Evolutionary conservation across 1,140 invertebrate species (phyloP).

Genomic region (Andrena cerasifolii): DNA sequence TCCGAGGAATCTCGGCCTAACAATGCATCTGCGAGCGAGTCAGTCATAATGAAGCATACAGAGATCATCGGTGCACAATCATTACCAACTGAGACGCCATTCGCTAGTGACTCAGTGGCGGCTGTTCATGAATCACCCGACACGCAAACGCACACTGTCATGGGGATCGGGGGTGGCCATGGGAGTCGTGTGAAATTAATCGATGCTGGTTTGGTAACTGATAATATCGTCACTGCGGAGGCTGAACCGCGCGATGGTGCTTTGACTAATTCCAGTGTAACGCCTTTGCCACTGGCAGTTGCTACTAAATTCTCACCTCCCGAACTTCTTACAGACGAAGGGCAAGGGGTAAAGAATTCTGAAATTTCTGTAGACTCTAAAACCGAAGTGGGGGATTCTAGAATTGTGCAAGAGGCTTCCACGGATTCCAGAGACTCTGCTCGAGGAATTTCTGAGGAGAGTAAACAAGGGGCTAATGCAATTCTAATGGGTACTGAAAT

Average conservation of each 20-base stretch:
- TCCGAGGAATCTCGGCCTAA: slow-evolving; percentile 11
- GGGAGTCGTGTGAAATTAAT: slow-evolving; percentile 33
- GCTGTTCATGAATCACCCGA: slow-evolving; percentile 33
- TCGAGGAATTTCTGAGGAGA: not conserved
- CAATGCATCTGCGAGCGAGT: slow-evolving; percentile 25
- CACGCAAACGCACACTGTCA: not conserved
- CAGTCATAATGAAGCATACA: not conserved
- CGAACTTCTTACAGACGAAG: no score
- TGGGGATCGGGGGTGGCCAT: not conserved
- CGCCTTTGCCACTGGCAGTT: no score
- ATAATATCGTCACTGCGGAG: not conserved
- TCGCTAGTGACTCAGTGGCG: not conserved
- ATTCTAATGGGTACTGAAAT: not conserved
- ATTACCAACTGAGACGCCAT: slow-evolving; percentile 27
- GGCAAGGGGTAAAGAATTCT: not conserved
- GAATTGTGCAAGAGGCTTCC: not conserved
- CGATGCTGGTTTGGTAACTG: slow-evolving; percentile 12
- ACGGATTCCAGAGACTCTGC: not conserved
- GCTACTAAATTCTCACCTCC: not conserved
- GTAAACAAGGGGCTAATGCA: no score
- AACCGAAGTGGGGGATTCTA: not conserved
- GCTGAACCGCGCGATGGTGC: not conserved
- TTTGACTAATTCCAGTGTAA: slow-evolving; percentile 13
- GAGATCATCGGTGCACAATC: slow-evolving; percentile 31
- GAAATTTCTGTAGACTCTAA: no score